Evolutionary conservation across 2,888 invertebrate species (phyloP).

Genomic region (Diarsia mendica): DNA sequence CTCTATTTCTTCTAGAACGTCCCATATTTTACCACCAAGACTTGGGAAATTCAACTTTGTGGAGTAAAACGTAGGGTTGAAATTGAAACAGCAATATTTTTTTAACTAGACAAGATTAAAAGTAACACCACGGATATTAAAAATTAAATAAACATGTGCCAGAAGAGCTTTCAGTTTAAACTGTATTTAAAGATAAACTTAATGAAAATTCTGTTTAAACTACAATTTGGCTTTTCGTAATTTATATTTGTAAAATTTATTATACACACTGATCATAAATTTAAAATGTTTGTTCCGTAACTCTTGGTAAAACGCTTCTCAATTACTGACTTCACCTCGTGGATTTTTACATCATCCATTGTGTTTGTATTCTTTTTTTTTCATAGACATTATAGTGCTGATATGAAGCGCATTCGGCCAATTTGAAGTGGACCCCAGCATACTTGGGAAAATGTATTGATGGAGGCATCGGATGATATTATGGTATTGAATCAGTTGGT

Average conservation of each 20-base stretch:
- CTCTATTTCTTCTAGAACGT: constrained; percentile 32
- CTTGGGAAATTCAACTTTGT: constrained; percentile 18
- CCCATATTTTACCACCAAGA: background rate
- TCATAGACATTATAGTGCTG: no score
- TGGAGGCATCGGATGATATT: no score
- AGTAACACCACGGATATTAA: constrained; percentile 46
- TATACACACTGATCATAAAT: background rate
- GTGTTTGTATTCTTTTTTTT: no score
- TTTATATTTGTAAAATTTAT: background rate
- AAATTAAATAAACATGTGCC: constrained; percentile 28
- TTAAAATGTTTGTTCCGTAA: background rate
- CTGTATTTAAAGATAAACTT: background rate
- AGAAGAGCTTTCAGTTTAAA: constrained; percentile 39
- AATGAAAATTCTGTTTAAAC: background rate
- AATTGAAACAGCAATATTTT: constrained; percentile 6
- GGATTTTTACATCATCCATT: background rate
- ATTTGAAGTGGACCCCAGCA: no score
- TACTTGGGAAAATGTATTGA: no score
- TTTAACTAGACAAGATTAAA: constrained; percentile 55
- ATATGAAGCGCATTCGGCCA: no score
- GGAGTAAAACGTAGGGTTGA: background rate
- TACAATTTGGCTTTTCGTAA: background rate
- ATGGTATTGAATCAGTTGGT: background rate
- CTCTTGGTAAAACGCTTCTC: background rate
- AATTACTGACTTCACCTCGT: background rate